Base-by-base conservation (phyloP, 2,113 vertebrate species). In the Malaclemys terrapin region DNA sequence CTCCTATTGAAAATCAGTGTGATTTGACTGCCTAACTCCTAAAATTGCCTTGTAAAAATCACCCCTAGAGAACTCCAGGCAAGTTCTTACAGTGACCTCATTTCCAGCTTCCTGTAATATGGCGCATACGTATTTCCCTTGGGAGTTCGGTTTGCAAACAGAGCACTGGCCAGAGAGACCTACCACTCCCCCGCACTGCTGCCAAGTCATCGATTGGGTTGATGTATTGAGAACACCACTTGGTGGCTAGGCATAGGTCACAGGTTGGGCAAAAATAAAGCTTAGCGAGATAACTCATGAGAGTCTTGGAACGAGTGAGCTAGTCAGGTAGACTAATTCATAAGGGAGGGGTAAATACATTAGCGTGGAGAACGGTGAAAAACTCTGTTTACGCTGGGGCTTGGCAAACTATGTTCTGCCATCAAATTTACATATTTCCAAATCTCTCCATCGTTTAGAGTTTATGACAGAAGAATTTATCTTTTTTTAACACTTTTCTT, bases 351-450 rank as follows among this genome's bases (percentile, higher is more conserved):
- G 42, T 84, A 72, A 90, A 86, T 83, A 13, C 10, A 49, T 65
- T 69, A 11, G 2, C 27, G 11, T 76, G 49, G 10, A 80, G 50
- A 93, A 50, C 12, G 31, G 22, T 10, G 42, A 49, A 38, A 82
- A 9, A 12, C 35, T 80, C 69, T 62, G 75, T 49, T 81, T 25
- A 7, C 5, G 1, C 7, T 17, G 5, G n/a, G 78, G 69, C 72
- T 90, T 69, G 42, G 22, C 49, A 31, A 16, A 31, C 24, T 0
- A 6, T 0, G 0, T n/a, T 80, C 8, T 54, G 10, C 76, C n/a
- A 5, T 72, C 72, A 62, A 78, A 91, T 35, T 52, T 24, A 0
- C 6, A 3, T 1, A 1, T 20, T 57, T 59, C n/a, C 56, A 5
- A 35, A 53, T 8, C 80, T 29, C 22, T 59, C 47, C 13, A 49